Evolutionary conservation across 2,888 invertebrate genomes (phyloP).

Genomic region (Pristionchus mayeri): DNA sequence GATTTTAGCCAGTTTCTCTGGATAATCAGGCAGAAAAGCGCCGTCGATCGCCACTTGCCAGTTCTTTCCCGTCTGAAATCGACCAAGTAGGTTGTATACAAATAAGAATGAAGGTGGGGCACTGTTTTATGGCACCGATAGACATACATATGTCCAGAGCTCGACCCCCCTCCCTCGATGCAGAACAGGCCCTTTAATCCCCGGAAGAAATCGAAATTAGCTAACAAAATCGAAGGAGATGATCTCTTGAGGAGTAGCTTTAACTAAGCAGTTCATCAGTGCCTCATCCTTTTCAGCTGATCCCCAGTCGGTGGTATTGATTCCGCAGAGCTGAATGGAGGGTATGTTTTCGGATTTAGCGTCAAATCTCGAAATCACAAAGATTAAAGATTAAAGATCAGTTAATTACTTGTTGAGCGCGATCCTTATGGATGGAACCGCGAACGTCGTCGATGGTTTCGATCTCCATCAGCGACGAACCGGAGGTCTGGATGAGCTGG

Average conservation of each 20-base stretch:
- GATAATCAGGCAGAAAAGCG: constrained; percentile 13
- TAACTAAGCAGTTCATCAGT: neutral
- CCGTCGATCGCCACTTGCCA: constrained; percentile 34
- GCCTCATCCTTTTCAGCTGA: neutral
- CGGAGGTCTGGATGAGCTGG: constrained; percentile 15
- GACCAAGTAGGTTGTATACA: neutral
- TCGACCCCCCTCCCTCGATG: too few species aligned
- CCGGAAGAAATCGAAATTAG: too few species aligned
- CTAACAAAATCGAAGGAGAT: neutral
- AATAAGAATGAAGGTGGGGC: neutral
- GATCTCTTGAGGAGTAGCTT: neutral
- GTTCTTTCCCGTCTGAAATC: neutral
- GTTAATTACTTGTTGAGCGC: neutral
- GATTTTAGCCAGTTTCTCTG: neutral
- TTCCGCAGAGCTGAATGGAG: neutral
- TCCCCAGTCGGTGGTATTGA: neutral
- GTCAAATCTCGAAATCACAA: neutral
- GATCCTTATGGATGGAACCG: constrained; percentile 20
- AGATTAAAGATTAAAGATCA: neutral
- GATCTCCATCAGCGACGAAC: neutral
- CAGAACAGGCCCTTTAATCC: too few species aligned
- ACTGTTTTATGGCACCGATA: too few species aligned
- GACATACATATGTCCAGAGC: too few species aligned
- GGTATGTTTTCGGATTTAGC: neutral
- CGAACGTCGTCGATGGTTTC: neutral